Base-by-base conservation (phyloP, 1,140 invertebrate genomes). In the Polypedilum vanderplanki region DNA sequence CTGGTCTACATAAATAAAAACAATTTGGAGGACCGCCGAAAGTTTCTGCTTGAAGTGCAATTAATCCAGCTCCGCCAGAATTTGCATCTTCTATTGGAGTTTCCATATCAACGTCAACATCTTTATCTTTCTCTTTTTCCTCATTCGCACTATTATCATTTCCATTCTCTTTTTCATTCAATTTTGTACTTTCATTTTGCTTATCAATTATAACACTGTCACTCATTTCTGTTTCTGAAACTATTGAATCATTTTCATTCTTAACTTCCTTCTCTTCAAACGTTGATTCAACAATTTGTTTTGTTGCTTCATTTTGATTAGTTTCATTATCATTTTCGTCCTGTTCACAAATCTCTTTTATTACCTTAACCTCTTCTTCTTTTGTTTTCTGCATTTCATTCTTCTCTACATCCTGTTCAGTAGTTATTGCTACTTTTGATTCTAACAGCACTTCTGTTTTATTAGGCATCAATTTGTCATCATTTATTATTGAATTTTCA, bases 21-120 rank as follows among this genome's bases (percentile, higher is more conserved):
- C 87, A 87, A 70, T 88, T 86, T 0, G 85, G 83, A 7, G 87
- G 86, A 0, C 88, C 88, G 70, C 89, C 89, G 64, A 87, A 86
- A 77, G 86, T 87, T 79, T 90, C 89, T 76, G 87, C 86, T 41
- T 89, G 87, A 75, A 91, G 80, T 75, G 89, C 89, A 81, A 90
- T 83, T 79, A 91, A 83, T 81, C 91, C 87, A 33, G 86, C 85
- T 76, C 87, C 87, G 0, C 84, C 81, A 7, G 87, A 76, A n/a
- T 79, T 82, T 12, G 80, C 81, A 57, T 57, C 46, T n/a, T 57
- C n/a, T 70, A 74, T 7, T 81, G 79, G n/a, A 3, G 1, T 40
- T 40, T 74, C 77, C 83, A 76, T 46, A 83, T 77, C 77, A n/a
- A 18, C 65, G 8, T 18, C 33, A 17, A n/a, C 18, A 7, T 20